Percentiles rank a stretch among this genome's conserved stretches.
These are phyloP conservation scores for Trogon surrucura DNA, from an alignment of 2,113 vertebrate species.

Conservation along the genomic window DNA sequence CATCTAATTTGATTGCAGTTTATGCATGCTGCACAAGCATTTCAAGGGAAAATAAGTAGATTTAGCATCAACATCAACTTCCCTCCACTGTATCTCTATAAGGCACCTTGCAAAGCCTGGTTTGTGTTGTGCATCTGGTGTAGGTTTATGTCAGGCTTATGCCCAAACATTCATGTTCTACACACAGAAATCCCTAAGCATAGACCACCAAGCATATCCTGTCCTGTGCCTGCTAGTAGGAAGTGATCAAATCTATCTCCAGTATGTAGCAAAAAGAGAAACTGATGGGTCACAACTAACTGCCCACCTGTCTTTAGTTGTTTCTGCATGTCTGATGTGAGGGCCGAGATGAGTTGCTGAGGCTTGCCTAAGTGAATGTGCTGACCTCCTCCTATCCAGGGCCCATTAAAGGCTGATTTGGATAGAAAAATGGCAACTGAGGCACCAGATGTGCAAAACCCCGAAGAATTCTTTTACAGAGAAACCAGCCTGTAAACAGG, in stretches of 20 bases:
- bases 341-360: neutral
- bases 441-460: neutral
- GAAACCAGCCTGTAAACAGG: neutral
- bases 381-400: neutral
- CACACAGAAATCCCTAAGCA: neutral
- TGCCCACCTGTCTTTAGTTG: neutral
- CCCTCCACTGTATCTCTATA: accelerated
- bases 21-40: neutral
- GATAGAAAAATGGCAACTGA: neutral
- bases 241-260: accelerated
- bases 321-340: accelerated
- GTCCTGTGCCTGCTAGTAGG: neutral
- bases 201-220: neutral
- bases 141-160: neutral
- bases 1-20: neutral
- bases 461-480: neutral
- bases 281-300: neutral
- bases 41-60: neutral
- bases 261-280: accelerated
- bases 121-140: accelerated
- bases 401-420: neutral
- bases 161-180: accelerated
- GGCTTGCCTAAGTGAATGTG: neutral
- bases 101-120: neutral
- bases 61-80: neutral